Evolutionary conservation across 37 sponge, comb jelly and placozoan species (phyloP).

Genomic region (Axinella damicornis): DNA sequence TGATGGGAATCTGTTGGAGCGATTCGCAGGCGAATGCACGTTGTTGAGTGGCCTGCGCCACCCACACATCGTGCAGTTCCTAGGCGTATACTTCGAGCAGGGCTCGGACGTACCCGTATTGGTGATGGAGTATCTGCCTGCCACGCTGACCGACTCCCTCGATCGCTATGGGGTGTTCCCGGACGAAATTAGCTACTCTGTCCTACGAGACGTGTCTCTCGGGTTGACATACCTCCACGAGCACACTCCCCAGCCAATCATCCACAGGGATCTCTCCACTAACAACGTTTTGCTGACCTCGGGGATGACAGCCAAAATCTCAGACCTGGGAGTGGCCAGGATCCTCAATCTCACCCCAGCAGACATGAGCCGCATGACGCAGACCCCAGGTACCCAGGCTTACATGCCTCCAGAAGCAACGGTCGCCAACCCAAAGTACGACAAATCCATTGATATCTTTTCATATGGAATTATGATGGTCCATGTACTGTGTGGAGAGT

Average conservation of each 20-base stretch:
- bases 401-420: conserved; percentile 62
- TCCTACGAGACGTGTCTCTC: conserved; percentile 29
- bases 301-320: conserved; percentile 39
- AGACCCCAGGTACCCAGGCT: conserved; percentile 20
- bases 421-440: conserved; percentile 4
- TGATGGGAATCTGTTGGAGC: not conserved
- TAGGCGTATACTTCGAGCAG: not conserved
- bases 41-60: conserved; percentile 25
- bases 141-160: not conserved
- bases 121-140: conserved; percentile 14
- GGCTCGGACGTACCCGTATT: not conserved
- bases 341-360: conserved; percentile 32
- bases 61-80: conserved; percentile 37
- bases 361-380: conserved; percentile 14
- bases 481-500: conserved; percentile 35
- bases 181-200: conserved; percentile 7
- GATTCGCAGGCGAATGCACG: conserved; percentile 15
- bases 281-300: conserved; percentile 40
- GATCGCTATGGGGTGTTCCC: conserved; percentile 14
- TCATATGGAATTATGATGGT: conserved; percentile 51
- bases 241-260: conserved; percentile 21
- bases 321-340: conserved; percentile 43
- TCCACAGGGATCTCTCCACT: conserved; percentile 37
- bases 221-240: conserved; percentile 40
- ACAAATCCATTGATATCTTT: conserved; percentile 25